phyloP scores from a whole-genome alignment of 1,140 invertebrate genomes.

The Lerema accius region DNA sequence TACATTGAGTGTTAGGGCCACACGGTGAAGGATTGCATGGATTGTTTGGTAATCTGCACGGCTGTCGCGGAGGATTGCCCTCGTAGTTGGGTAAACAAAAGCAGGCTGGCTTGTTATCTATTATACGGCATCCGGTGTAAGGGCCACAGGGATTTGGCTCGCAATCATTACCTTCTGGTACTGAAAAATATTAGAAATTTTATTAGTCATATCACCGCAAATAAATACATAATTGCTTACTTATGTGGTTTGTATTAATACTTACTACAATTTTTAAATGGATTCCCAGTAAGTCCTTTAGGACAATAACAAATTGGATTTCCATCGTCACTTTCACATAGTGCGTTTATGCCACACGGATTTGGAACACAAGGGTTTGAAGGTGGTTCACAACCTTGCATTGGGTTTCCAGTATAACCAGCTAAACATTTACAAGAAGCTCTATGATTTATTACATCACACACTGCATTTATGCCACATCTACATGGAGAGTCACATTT shows the following conservation, averaged over 20 bases:
- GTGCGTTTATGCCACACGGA: conserved; percentile 92
- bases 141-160: conserved; percentile 92
- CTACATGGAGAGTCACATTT: conserved; percentile 89
- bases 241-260: no score
- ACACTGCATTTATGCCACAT: conserved; percentile 90
- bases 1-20: conserved; percentile 94
- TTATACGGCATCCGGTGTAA: conserved; percentile 90
- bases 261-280: conserved; percentile 95
- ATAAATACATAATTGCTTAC: no score
- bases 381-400: conserved; percentile 84
- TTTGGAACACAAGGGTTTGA: conserved; percentile 91
- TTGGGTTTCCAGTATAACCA: conserved; percentile 89
- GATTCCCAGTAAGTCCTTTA: conserved; percentile 94
- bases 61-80: conserved; percentile 89
- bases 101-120: conserved; percentile 88
- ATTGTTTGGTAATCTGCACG: conserved; percentile 87
- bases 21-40: conserved; percentile 94
- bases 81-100: conserved; percentile 95
- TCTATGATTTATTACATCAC: conserved; percentile 89
- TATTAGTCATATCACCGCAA: conserved; percentile 1
- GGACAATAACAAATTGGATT: conserved; percentile 95
- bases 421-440: conserved; percentile 89
- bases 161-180: conserved; percentile 94
- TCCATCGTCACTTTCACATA: conserved; percentile 93
- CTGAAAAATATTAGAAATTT: conserved; percentile 78